Base-by-base conservation (phyloP, 1,140 invertebrate species). In the Bombus impatiens region DNA sequence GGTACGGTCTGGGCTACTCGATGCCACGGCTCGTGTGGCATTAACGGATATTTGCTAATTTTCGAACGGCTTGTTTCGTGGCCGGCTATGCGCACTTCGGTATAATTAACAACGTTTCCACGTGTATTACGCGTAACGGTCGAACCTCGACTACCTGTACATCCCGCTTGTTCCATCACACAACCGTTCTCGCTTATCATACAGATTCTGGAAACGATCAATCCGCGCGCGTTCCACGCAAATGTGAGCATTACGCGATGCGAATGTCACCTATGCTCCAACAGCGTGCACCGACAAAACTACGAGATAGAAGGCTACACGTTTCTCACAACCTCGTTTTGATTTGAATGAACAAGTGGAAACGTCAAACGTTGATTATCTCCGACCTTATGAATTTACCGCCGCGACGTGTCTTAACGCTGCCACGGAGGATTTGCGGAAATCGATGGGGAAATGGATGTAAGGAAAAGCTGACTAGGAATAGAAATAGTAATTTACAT, bases 61-160 rank as follows among this genome's bases (percentile, higher is more conserved):
- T 83, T 83, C 62, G 82, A 42, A 15, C 59, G 82, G 59, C 44
- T 53, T 37, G 65, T 68, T 83, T 22, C 44, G 42, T 5, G 37
- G 72, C 35, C 42, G 25, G 25, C 40, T 25, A 35, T 8, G 47
- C n/a, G 28, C 59, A 44, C 12, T 57, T 32, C 35, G 42, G 12
- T 35, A 83, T 68, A 78, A 83, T 78, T 83, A 83, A 78, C 82
- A 83, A 62, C 82, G 62, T 68, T 83, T 83, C 44, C 82, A 57
- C 74, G 44, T 83, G 74, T 74, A 76, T 83, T 83, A 68, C 59
- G 35, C 10, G 22, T 35, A 65, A 42, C 70, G 2, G 25, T 1
- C 4, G 22, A 28, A 12, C 65, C 12, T 53, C 42, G 40, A 25
- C 18, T 15, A 2, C 37, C 12, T n/a, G 13, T 35, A 72, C 18